Conservation (phyloP, 2,888 invertebrate species). For the Salpingus planirostris region DNA sequence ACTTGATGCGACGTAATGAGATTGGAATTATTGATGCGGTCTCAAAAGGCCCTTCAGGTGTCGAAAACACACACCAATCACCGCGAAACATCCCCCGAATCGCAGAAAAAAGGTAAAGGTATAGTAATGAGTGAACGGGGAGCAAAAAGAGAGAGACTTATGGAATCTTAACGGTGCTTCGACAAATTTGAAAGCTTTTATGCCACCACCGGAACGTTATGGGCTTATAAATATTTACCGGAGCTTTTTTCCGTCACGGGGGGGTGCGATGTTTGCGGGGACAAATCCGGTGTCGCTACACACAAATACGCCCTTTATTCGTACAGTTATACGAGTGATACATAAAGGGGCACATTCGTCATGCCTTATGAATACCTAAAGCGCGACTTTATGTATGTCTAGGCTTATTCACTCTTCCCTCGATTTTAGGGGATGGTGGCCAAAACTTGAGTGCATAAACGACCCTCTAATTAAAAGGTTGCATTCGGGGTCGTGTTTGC, state of each 20-base stretch:
- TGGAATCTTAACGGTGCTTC: slow-evolving; percentile 8
- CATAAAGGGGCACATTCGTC: slow-evolving; percentile 15
- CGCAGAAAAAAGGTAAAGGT: no score
- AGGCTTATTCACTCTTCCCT: no score
- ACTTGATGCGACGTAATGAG: no score
- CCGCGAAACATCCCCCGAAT: no score
- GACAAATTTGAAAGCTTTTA: slow-evolving; percentile 12
- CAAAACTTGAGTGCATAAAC: no score
- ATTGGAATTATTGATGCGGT: no score
- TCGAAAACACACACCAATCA: no score
- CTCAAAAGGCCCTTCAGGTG: no score
- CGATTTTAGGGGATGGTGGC: no score
- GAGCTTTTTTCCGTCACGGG: slow-evolving; percentile 9
- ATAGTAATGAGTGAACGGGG: no score
- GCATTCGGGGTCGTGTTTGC: neutral
- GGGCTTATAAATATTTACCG: slow-evolving; percentile 14
- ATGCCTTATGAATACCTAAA: slow-evolving; percentile 15
- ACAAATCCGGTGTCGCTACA: slow-evolving; percentile 13
- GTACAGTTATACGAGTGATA: slow-evolving; percentile 15
- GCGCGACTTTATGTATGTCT: no score
- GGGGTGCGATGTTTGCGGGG: slow-evolving; percentile 6
- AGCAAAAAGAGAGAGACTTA: slow-evolving; percentile 7
- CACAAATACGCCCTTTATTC: slow-evolving; percentile 17
- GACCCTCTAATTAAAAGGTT: neutral
- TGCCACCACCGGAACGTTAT: slow-evolving; percentile 8